phyloP scores from a whole-genome alignment of 2,113 vertebrate species.

The Tichodroma muraria region DNA sequence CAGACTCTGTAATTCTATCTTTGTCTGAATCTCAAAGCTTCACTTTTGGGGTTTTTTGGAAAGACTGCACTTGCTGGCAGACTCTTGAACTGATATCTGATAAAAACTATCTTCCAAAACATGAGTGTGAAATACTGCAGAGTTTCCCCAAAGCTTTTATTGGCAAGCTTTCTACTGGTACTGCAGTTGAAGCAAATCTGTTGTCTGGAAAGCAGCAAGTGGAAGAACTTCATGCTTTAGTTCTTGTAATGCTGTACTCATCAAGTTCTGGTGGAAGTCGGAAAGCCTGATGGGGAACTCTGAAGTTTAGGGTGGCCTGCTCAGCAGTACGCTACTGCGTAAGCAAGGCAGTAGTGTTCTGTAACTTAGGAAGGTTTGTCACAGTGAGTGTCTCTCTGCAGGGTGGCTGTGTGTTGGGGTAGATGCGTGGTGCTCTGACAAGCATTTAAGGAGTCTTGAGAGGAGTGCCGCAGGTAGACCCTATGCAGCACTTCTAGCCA shows the following conservation, averaged over 20 bases:
- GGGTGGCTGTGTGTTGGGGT: not conserved
- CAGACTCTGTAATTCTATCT: not conserved
- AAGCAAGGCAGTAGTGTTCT: not conserved
- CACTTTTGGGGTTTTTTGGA: not conserved
- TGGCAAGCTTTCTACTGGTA: not conserved
- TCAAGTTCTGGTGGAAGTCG: not conserved
- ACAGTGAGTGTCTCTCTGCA: accelerated
- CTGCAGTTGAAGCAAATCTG: not conserved
- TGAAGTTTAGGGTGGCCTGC: not conserved
- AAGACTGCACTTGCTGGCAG: not conserved
- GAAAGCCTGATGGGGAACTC: not conserved
- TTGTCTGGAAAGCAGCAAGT: not conserved
- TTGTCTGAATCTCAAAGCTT: not conserved
- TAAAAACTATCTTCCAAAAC: not conserved
- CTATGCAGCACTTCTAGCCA: not conserved
- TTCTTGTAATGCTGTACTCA: not conserved
- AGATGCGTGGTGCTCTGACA: not conserved
- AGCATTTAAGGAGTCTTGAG: not conserved
- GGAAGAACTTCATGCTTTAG: not conserved
- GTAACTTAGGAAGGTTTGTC: not conserved
- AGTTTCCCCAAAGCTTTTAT: not conserved
- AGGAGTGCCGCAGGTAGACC: not conserved
- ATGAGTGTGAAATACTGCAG: not conserved
- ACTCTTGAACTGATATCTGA: not conserved
- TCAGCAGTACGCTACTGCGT: not conserved